Evolutionary conservation across 2,888 invertebrate genomes (phyloP), one percentile per base, ranked within the genome.

Genomic region (Lepidocyrtinus sp.): DNA sequence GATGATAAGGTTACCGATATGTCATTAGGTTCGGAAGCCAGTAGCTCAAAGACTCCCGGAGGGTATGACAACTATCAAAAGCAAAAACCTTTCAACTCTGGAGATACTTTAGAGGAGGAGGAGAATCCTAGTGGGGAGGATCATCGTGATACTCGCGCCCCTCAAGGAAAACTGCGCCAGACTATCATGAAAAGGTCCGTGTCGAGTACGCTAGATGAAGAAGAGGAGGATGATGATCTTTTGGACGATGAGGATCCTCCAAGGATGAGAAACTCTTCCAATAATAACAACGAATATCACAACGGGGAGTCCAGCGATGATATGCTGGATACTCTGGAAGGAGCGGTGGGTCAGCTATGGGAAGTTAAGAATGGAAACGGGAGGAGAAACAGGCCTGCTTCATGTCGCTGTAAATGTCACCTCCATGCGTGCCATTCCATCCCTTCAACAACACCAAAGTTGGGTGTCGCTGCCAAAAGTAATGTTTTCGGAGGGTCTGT

Each of bases 1-100:
- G 83, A 84, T 36, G 86, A 86, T 24, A 86, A 86, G 71, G 84
- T 85, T 15, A 85, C 85, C 1, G 86, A 86, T 76, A 86, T 86
- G 86, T 84, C 84, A 9, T 36, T 86, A 3, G 85, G 86, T 3
- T 86, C 86, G 7, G 86, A 86, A 62, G 85, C 85, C 12, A 85
- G 85, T 69, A 86, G 85, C 50, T 84, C 80, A 25, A 86, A 86
- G 79, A 86, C 86, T 45, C 86, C 86, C 7, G 85, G 50, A 19
- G 75, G 85, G 15, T 86, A 85, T 61, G 86, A 86, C n/a, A 74
- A 72, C 12, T 85, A 85, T 61, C 82, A 81, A 36, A 85, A 85
- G 74, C 83, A 85, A 22, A 85, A 85, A 70, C 71, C 82, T 9
- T 85, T 85, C 45, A 72, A 82, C 0, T 69, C 75, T 17, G 55